Percentiles rank a stretch among this genome's conserved stretches.
Evolutionary conservation across 2,113 vertebrate genomes (phyloP).

Genomic region (Perccottus glenii): DNA sequence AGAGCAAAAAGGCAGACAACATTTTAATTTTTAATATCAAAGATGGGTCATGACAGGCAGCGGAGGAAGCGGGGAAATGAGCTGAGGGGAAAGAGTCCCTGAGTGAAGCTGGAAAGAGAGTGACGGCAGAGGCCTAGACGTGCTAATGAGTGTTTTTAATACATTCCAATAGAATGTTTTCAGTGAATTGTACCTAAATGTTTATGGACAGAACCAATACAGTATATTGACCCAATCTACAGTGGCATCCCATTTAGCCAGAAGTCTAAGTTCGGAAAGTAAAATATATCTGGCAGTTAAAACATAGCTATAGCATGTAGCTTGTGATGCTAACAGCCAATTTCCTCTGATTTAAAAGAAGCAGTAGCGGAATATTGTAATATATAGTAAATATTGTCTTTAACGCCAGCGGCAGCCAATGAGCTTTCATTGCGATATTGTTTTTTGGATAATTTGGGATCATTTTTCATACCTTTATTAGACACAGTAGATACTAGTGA

Average conservation of each 20-base stretch:
- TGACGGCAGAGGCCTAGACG: not conserved
- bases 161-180: not conserved
- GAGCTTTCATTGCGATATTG: no score
- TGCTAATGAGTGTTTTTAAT: constrained; percentile 9
- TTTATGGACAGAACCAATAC: not conserved
- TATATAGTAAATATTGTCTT: no score
- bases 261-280: not conserved
- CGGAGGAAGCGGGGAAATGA: constrained; percentile 37
- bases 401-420: no score
- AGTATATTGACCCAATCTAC: not conserved
- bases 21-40: constrained; percentile 50
- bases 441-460: no score
- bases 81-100: constrained; percentile 16
- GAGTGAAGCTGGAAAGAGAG: constrained; percentile 11
- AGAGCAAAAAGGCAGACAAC: constrained; percentile 46
- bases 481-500: no score
- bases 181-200: constrained; percentile 3
- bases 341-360: no score
- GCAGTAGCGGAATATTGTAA: no score
- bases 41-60: constrained; percentile 43
- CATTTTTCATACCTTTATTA: no score
- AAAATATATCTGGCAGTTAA: no score
- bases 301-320: no score
- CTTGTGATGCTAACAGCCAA: no score
- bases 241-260: not conserved